Evolutionary conservation across 2,797 vertebrate genomes (phyloP).

Genomic region (Urosaurus nigricauda): DNA sequence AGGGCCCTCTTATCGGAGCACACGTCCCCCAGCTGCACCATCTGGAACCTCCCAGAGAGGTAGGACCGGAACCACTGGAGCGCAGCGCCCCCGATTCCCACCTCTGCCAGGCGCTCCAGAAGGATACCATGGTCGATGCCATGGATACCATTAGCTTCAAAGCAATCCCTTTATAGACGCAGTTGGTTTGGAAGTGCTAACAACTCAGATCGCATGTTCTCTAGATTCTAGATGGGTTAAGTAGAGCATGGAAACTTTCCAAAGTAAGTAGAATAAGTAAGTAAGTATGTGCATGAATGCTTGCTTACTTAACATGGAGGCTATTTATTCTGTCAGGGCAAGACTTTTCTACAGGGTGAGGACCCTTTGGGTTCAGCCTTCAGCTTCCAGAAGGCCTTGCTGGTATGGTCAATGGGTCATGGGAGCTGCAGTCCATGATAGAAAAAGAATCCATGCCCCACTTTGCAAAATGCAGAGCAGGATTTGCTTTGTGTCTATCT

Average conservation of each 20-base stretch:
- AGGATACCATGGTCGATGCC: no score
- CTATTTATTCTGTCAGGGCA: neutral
- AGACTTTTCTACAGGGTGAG: neutral
- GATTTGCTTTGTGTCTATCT: neutral
- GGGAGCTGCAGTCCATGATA: neutral
- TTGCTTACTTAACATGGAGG: neutral
- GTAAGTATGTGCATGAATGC: neutral
- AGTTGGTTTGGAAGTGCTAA: neutral
- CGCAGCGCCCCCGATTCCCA: no score
- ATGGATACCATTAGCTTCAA: no score
- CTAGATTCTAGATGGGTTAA: neutral
- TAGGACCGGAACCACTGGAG: no score
- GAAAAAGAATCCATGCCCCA: neutral
- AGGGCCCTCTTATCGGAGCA: no score
- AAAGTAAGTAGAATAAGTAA: neutral
- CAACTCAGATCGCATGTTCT: neutral
- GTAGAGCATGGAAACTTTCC: neutral
- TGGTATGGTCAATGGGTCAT: neutral
- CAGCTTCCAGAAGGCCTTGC: neutral
- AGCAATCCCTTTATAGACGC: neutral
- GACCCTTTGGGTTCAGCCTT: neutral
- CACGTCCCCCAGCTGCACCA: no score
- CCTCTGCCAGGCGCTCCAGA: no score
- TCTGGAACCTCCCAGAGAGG: no score
- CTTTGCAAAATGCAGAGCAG: neutral